These are phyloP conservation scores for Hydropsyche tenuis DNA, from an alignment of 1,140 invertebrate species.

Conservation along the genomic window DNA sequence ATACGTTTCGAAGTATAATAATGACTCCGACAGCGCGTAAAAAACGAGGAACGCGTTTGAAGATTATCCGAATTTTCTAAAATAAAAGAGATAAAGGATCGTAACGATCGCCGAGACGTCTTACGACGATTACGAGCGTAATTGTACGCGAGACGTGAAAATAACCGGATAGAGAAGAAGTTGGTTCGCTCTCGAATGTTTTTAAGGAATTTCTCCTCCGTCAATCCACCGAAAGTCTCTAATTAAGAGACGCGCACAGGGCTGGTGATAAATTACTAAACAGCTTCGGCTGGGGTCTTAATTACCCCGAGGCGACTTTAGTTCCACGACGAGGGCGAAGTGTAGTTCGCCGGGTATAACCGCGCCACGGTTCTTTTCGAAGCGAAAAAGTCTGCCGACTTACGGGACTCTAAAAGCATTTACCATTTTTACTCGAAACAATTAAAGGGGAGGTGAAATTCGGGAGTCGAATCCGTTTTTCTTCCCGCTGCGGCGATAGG, in stretches of 20 bases:
- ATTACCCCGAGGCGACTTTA: slow-evolving; percentile 11
- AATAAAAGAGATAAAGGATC: slow-evolving; percentile 27
- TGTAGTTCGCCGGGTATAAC: slow-evolving; percentile 7
- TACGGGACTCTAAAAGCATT: slow-evolving; percentile 32
- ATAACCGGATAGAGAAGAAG: not conserved
- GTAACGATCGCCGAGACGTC: not conserved
- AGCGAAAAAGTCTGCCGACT: slow-evolving; percentile 4
- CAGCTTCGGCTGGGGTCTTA: slow-evolving; percentile 12
- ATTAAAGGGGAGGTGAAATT: slow-evolving; percentile 33
- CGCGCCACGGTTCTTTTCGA: not conserved
- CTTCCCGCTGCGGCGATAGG: too few species aligned
- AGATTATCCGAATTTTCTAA: slow-evolving; percentile 12
- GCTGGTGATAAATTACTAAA: slow-evolving; percentile 27
- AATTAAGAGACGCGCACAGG: slow-evolving; percentile 19
- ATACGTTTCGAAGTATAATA: too few species aligned
- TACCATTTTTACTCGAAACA: slow-evolving; percentile 45
- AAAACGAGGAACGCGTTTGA: not conserved
- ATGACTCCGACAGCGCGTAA: too few species aligned
- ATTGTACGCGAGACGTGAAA: slow-evolving; percentile 13
- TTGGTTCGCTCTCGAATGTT: not conserved
- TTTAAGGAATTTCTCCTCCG: slow-evolving; percentile 11
- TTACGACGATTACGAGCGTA: not conserved
- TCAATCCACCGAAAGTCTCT: slow-evolving; percentile 18
- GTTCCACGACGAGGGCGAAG: not conserved
- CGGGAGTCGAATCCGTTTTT: not conserved